These are phyloP conservation scores for Columbina picui DNA, from an alignment of 2,113 vertebrate species.

Conservation along the genomic window DNA sequence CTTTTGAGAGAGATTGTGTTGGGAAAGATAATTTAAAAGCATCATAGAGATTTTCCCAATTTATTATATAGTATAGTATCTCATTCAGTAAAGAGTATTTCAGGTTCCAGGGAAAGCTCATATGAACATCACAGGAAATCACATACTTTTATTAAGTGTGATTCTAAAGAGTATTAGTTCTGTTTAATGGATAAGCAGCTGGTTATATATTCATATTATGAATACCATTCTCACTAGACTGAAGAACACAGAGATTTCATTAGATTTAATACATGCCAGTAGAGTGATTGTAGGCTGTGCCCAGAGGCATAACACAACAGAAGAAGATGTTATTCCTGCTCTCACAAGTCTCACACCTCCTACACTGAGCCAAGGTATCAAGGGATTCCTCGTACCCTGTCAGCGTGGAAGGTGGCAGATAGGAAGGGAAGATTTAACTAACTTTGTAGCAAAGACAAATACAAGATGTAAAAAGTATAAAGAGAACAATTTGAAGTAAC, in stretches of 20 bases:
- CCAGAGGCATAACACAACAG: slow-evolving; percentile 24
- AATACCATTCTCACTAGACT: slow-evolving; percentile 13
- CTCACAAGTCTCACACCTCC: slow-evolving; percentile 16
- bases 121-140: neutral
- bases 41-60: neutral
- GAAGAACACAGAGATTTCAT: slow-evolving; percentile 8
- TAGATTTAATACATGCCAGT: neutral
- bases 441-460: neutral
- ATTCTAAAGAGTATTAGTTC: neutral
- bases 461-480: neutral
- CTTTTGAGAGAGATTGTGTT: neutral
- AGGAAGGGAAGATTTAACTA: neutral
- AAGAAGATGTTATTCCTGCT: neutral
- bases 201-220: neutral
- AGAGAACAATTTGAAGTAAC: neutral
- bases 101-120: neutral
- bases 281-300: slow-evolving; percentile 3
- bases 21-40: neutral
- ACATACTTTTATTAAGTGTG: neutral
- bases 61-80: neutral
- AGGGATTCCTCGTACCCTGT: neutral
- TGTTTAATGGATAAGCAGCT: slow-evolving; percentile 19
- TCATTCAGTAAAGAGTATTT: neutral
- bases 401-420: neutral
- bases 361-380: neutral